A percentile compares a stretch with the other conserved stretches of the same genome.
Conservation (phyloP, 2,888 invertebrate species). For the Drosophila anomalata region DNA sequence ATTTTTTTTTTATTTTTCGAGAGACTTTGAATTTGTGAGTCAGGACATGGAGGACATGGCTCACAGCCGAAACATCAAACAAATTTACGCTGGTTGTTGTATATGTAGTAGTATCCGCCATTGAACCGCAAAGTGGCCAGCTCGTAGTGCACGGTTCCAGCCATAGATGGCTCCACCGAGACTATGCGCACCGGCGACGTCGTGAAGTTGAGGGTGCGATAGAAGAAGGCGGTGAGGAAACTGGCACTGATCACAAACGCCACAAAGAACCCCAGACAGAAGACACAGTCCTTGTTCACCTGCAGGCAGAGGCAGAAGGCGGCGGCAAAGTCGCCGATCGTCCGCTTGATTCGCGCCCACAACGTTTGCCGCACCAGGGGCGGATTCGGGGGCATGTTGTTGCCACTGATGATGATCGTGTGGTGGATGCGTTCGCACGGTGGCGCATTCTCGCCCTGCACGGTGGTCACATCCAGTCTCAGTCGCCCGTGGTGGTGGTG, state of each 20-base stretch:
- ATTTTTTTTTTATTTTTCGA: not conserved
- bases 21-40: not conserved
- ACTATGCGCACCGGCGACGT: slow-evolving; percentile 25
- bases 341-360: slow-evolving; percentile 52
- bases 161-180: not conserved
- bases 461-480: slow-evolving; percentile 15
- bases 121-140: slow-evolving; percentile 46
- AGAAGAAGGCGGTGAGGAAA: slow-evolving; percentile 82
- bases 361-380: slow-evolving; percentile 33
- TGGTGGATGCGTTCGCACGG: slow-evolving; percentile 65
- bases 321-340: slow-evolving; percentile 66
- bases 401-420: slow-evolving; percentile 71
- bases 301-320: slow-evolving; percentile 76
- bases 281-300: slow-evolving; percentile 82
- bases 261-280: slow-evolving; percentile 80
- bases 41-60: not conserved
- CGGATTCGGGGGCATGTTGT: slow-evolving; percentile 44
- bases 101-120: slow-evolving; percentile 61
- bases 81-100: slow-evolving; percentile 46
- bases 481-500: slow-evolving; percentile 3
- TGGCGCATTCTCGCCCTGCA: slow-evolving; percentile 10
- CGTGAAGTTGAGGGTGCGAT: slow-evolving; percentile 75
- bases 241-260: slow-evolving; percentile 82
- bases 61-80: not conserved
- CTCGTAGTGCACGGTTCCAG: slow-evolving; percentile 3